Evolutionary conservation across 2,797 vertebrate genomes (phyloP).

Genomic region (Ctenosaura bakeri): DNA sequence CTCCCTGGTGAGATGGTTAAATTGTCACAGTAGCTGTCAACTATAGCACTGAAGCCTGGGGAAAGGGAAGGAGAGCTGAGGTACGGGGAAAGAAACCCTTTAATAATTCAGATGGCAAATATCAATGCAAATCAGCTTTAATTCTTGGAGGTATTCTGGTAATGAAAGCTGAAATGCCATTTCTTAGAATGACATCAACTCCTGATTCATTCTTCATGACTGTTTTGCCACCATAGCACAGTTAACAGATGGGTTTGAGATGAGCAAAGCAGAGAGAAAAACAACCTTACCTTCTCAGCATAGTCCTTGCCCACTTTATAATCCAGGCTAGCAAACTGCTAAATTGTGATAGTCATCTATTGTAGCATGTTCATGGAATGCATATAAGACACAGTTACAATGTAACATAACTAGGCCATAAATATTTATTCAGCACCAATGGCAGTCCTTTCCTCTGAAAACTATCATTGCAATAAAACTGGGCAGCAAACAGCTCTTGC

Average conservation of each 20-base stretch:
- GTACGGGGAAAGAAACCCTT: constrained; percentile 48
- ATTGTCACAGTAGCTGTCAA: constrained; percentile 58
- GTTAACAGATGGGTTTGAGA: constrained; percentile 49
- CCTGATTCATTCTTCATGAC: constrained; percentile 33
- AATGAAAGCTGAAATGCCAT: constrained; percentile 73
- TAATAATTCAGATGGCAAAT: constrained; percentile 72
- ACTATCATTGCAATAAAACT: background rate
- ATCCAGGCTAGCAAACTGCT: constrained; percentile 8
- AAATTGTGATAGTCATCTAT: constrained; percentile 16
- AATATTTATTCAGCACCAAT: constrained; percentile 39
- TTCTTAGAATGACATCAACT: constrained; percentile 58
- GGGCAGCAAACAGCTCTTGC: background rate
- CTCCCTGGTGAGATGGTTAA: constrained; percentile 41
- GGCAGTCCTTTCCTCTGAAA: constrained; percentile 27
- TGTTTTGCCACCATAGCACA: constrained; percentile 28
- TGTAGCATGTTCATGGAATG: constrained; percentile 19
- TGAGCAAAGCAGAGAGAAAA: constrained; percentile 30
- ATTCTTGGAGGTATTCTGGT: constrained; percentile 72
- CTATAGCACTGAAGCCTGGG: constrained; percentile 58
- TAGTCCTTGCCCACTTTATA: constrained; percentile 31
- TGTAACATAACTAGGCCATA: constrained; percentile 8
- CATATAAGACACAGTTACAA: background rate
- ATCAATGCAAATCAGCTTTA: constrained; percentile 75
- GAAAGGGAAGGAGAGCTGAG: constrained; percentile 44
- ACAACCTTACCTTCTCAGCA: constrained; percentile 14